These are phyloP conservation scores for Phasia obesa DNA, from an alignment of 2,888 invertebrate genomes.

Conservation along the genomic window DNA sequence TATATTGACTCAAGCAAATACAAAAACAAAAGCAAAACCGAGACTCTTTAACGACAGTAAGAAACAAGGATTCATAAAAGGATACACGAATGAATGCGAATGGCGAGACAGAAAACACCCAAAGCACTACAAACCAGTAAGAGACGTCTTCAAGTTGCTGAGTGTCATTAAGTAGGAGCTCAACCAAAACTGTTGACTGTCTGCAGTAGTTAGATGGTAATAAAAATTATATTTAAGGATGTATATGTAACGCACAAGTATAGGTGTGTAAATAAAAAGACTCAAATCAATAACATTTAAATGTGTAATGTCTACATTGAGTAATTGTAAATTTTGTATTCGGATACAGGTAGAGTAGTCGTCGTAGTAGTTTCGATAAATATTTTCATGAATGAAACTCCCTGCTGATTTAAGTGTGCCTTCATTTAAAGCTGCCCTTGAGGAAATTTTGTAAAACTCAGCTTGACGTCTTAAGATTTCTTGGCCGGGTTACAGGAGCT, in stretches of 20 bases:
- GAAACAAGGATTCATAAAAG: slow-evolving; percentile 9
- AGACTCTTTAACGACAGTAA: neutral
- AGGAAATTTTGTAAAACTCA: slow-evolving; percentile 54
- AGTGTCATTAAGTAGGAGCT: slow-evolving; percentile 29
- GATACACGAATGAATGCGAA: slow-evolving; percentile 11
- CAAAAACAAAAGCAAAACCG: neutral
- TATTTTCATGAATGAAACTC: slow-evolving; percentile 74
- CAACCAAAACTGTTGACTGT: slow-evolving; percentile 38
- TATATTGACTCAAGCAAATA: slow-evolving; percentile 17
- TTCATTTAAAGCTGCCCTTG: slow-evolving; percentile 5
- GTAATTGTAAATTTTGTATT: slow-evolving; percentile 24
- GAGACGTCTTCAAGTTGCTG: slow-evolving; percentile 44
- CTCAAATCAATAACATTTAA: neutral
- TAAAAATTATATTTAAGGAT: slow-evolving; percentile 42
- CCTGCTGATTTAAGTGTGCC: slow-evolving; percentile 70
- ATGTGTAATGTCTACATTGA: slow-evolving; percentile 16
- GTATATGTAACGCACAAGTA: slow-evolving; percentile 18
- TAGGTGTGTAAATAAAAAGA: slow-evolving; percentile 20
- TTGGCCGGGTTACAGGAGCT: slow-evolving; percentile 53
- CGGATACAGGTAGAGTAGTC: neutral
- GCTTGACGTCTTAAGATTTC: slow-evolving; percentile 34
- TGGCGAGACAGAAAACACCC: slow-evolving; percentile 51
- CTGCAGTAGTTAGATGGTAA: slow-evolving; percentile 6
- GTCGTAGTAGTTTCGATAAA: neutral
- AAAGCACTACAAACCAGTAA: slow-evolving; percentile 4